Conservation (phyloP, 2,113 vertebrate genomes). For the Phaetusa simplex region DNA sequence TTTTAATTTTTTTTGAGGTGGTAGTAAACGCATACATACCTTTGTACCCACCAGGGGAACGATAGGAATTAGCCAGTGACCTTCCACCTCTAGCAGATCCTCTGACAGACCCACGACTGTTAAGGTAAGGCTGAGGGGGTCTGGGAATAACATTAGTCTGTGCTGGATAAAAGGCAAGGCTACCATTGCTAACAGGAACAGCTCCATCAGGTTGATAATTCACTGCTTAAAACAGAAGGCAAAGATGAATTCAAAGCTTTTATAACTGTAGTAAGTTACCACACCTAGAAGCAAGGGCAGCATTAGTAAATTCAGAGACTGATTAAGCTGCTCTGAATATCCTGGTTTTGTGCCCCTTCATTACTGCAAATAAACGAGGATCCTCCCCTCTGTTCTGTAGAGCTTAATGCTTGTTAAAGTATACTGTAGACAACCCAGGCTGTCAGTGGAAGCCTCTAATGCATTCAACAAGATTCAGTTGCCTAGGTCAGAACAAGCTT, state of each 20-base stretch:
- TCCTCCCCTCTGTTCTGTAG: not conserved
- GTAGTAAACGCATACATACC: conserved; percentile 66
- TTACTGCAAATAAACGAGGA: not conserved
- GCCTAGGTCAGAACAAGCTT: not conserved
- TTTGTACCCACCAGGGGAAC: conserved; percentile 83
- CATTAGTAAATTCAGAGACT: not conserved
- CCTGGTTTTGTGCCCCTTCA: not conserved
- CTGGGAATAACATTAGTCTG: conserved; percentile 74
- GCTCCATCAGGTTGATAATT: conserved; percentile 79
- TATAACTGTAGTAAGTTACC: not conserved
- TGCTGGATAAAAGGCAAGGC: conserved; percentile 81
- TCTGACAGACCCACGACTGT: conserved; percentile 79
- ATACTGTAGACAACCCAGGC: not conserved
- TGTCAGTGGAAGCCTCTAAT: not conserved
- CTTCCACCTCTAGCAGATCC: conserved; percentile 84
- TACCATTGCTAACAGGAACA: conserved; percentile 77
- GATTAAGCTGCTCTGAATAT: not conserved
- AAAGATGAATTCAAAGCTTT: not conserved
- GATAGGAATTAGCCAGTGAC: conserved; percentile 75
- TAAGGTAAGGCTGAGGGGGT: conserved; percentile 79
- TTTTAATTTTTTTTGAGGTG: not conserved
- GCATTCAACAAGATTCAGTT: not conserved
- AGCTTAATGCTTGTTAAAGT: not conserved
- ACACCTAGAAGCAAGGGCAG: not conserved
- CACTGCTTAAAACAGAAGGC: conserved; percentile 55